phyloP scores from a whole-genome alignment of 2,113 vertebrate genomes.

The Fukomys damarensis region DNA sequence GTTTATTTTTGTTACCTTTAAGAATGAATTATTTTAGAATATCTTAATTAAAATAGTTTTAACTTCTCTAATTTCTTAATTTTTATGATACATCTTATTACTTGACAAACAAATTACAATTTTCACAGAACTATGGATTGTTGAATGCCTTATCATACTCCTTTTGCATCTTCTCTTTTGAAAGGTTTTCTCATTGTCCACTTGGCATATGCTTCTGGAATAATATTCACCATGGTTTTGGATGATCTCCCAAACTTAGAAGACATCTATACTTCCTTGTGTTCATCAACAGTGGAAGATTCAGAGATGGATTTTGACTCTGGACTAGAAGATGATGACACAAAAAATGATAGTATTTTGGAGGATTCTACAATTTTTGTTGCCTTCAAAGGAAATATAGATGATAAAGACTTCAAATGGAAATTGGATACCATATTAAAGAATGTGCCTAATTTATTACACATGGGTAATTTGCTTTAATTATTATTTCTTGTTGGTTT shows the following conservation, averaged over 20 bases:
- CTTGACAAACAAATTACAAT: constrained; percentile 21
- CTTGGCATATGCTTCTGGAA: constrained; percentile 80
- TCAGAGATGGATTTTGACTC: constrained; percentile 92
- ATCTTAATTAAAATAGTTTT: constrained; percentile 52
- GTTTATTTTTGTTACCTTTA: constrained; percentile 19
- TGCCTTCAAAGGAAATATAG: constrained; percentile 95
- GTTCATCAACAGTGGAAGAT: constrained; percentile 86
- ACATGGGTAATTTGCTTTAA: constrained; percentile 90
- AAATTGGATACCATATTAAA: constrained; percentile 92
- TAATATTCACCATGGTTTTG: constrained; percentile 86
- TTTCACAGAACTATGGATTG: constrained; percentile 4
- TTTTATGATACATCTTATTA: constrained; percentile 35
- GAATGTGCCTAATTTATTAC: constrained; percentile 92
- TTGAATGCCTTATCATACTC: constrained; percentile 20
- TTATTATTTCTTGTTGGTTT: constrained; percentile 59
- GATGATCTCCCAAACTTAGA: constrained; percentile 84
- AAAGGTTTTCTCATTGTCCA: constrained; percentile 81
- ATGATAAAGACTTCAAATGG: constrained; percentile 93
- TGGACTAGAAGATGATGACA: constrained; percentile 90
- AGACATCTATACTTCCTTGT: constrained; percentile 86
- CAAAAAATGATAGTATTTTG: constrained; percentile 84
- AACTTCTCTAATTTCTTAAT: constrained; percentile 35
- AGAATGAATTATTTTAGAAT: constrained; percentile 25
- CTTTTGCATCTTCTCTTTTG: constrained; percentile 55
- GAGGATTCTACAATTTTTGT: constrained; percentile 93